Evolutionary conservation across 2,888 invertebrate species (phyloP), one percentile per base, ranked within the genome.

Genomic region (Lasioglossum zephyrum): DNA sequence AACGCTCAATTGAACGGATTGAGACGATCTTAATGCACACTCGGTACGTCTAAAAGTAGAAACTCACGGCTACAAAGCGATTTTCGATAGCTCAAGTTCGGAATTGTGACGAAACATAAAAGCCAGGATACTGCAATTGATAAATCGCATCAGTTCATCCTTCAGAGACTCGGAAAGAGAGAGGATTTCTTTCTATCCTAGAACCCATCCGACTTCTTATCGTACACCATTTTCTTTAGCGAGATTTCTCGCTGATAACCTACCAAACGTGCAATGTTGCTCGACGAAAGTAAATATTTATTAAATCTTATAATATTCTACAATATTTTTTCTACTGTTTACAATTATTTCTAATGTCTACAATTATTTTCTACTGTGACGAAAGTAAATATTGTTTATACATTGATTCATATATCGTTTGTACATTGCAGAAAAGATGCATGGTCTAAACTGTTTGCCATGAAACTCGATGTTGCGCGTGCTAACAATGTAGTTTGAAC

Each of bases 81-180:
- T 70, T 39, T 44, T 11, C 70, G 41, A 70, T 70, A 39, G 70
- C 22, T 63, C 63, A 60, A 26, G 39, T n/a, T 41, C 41, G 41
- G 70, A 70, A 70, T 70, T 70, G 70, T 70, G 70, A 70, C n/a
- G 39, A 41, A 70, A 70, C n/a, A 70, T 70, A 41, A 70, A 70
- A 70, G 70, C 70, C 41, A 57, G 57, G 57, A n/a, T 4, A n/a
- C 41, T n/a, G 70, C 41, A n/a, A 70, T n/a, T 70, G 70, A 70
- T 70, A 70, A 70, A 70, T 70, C 41, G 41, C n/a, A 41, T 39
- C 69, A 36, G 39, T 70, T 39, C 11, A 70, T 60, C 13, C 69
- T 22, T 39, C 22, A 41, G 41, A 70, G n/a, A 41, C 69, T 41
- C n/a, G 4, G n/a, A 11, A 39, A 60, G 60, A 13, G 60, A 60